Conservation (phyloP, 2,797 vertebrate genomes). For the Gallinago solitaria region DNA sequence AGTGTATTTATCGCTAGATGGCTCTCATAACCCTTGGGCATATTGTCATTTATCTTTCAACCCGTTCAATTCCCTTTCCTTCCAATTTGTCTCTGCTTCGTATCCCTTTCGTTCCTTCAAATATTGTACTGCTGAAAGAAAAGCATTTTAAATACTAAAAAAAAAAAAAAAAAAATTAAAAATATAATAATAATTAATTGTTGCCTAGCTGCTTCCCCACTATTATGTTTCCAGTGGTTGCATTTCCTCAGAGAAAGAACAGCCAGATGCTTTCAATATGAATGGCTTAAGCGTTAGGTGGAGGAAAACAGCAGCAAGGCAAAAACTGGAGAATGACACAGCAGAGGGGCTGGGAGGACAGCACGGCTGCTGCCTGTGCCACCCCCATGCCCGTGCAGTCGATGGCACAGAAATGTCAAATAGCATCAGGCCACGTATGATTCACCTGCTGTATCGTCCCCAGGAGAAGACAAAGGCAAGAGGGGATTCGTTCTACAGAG, state of each 20-base stretch:
- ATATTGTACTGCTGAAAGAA: constrained; percentile 29
- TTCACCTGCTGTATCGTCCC: neutral
- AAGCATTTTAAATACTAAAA: neutral
- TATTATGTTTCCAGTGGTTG: neutral
- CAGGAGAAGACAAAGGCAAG: neutral
- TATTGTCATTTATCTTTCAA: constrained; percentile 71
- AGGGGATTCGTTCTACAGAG: neutral
- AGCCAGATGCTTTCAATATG: neutral
- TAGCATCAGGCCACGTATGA: neutral
- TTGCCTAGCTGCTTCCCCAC: neutral
- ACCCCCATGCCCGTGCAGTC: neutral
- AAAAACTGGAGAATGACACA: neutral
- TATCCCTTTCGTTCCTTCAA: constrained; percentile 53
- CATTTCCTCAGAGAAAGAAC: neutral
- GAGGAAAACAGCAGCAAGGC: neutral
- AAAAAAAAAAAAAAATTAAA: neutral
- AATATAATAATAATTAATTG: neutral
- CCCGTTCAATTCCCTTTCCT: constrained; percentile 25
- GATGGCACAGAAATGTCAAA: neutral
- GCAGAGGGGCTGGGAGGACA: neutral
- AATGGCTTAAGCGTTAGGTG: neutral
- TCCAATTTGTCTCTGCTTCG: constrained; percentile 12
- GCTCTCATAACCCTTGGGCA: constrained; percentile 66
- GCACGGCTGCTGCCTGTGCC: neutral
- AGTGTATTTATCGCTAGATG: constrained; percentile 56